phyloP scores from a whole-genome alignment of 2,888 invertebrate species.

The Lasioglossum figueresi region DNA sequence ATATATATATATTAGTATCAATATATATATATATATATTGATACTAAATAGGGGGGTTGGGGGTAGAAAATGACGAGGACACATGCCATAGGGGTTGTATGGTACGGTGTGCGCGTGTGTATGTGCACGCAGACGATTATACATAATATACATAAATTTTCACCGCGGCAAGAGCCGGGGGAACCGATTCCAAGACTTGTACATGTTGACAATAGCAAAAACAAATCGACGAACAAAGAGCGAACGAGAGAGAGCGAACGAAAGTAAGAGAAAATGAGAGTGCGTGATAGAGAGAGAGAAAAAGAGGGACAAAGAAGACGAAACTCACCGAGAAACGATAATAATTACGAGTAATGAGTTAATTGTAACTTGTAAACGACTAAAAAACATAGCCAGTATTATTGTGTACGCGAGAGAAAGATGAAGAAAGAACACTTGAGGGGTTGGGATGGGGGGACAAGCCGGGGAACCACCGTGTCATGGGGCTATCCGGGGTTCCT shows the following conservation, averaged over 20 bases:
- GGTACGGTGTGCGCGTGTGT: not conserved
- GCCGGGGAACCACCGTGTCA: slow-evolving; percentile 15
- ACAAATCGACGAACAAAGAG: slow-evolving; percentile 40
- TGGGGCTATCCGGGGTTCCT: slow-evolving; percentile 38
- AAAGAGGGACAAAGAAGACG: slow-evolving; percentile 38
- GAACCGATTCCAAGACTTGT: slow-evolving; percentile 51
- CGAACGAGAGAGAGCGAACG: not conserved
- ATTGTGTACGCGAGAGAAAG: slow-evolving; percentile 64
- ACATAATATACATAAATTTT: slow-evolving; percentile 50
- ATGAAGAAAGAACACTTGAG: slow-evolving; percentile 13
- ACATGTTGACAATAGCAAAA: slow-evolving; percentile 69
- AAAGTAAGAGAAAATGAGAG: not conserved
- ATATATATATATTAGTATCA: not conserved
- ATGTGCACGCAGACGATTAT: slow-evolving; percentile 44
- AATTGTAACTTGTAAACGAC: slow-evolving; percentile 69
- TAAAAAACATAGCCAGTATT: slow-evolving; percentile 79
- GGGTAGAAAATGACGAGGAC: not conserved
- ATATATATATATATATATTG: slow-evolving; percentile 19
- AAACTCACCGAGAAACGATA: slow-evolving; percentile 77
- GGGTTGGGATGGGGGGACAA: slow-evolving; percentile 19
- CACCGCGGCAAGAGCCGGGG: slow-evolving; percentile 30
- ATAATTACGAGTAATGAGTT: slow-evolving; percentile 75
- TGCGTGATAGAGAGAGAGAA: slow-evolving; percentile 20
- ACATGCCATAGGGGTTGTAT: not conserved
- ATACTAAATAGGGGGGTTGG: not conserved